These are phyloP conservation scores for Brachyptera putata DNA, from an alignment of 2,888 invertebrate species.

Conservation along the genomic window DNA sequence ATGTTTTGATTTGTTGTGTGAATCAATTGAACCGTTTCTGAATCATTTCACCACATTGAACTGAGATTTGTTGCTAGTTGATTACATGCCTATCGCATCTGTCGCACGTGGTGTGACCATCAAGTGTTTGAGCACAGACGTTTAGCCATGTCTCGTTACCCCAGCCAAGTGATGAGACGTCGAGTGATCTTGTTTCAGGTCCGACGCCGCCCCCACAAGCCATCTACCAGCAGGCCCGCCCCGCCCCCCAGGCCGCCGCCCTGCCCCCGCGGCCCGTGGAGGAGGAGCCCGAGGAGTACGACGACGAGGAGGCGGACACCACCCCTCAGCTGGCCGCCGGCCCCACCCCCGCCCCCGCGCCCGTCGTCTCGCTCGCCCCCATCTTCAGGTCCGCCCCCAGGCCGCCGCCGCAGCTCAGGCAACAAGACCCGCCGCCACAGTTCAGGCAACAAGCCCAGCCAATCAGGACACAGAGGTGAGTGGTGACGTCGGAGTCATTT, in stretches of 20 bases:
- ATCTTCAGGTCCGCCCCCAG: conserved; percentile 30
- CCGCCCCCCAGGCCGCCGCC: conserved; percentile 38
- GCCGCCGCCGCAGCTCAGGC: conserved; percentile 6
- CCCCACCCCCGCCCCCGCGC: conserved; percentile 40
- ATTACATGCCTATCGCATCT: no score
- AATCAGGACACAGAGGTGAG: no score
- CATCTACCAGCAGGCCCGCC: conserved; percentile 28
- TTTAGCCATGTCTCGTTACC: background rate
- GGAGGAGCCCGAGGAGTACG: conserved; percentile 51
- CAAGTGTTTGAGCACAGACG: background rate
- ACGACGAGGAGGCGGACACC: conserved; percentile 51
- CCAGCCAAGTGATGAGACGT: no score
- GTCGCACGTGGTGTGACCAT: no score
- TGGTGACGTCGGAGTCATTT: no score
- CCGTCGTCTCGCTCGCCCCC: conserved; percentile 23
- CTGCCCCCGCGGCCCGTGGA: conserved; percentile 44
- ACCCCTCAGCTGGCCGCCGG: conserved; percentile 44
- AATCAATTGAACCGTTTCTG: no score
- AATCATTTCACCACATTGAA: no score
- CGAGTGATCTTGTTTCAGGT: no score
- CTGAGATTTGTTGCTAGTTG: no score
- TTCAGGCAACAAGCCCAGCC: background rate
- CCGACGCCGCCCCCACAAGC: conserved; percentile 17
- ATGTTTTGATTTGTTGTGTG: no score
- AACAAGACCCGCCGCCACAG: conserved; percentile 1